Evolutionary conservation across 2,797 vertebrate species (phyloP).

Genomic region (Peromyscus melanophrys): DNA sequence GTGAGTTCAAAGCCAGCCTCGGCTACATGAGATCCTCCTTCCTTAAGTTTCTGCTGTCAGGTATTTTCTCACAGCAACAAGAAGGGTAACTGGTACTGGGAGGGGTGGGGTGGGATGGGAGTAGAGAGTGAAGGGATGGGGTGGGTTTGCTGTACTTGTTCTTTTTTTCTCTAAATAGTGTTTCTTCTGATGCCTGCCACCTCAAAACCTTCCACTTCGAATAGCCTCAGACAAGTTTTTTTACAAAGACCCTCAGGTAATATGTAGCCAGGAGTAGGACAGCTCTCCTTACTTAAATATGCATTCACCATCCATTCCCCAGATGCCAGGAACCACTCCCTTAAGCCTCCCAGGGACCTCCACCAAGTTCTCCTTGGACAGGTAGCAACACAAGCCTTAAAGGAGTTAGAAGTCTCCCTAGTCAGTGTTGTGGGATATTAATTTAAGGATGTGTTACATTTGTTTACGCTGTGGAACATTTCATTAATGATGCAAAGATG

Average conservation of each 20-base stretch:
- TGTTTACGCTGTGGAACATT: no score
- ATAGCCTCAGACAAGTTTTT: neutral
- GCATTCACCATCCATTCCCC: no score
- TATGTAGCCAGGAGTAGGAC: neutral
- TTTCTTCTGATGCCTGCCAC: neutral
- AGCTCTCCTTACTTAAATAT: neutral
- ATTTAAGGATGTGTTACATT: no score
- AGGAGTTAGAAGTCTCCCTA: neutral
- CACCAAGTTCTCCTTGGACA: neutral
- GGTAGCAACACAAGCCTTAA: neutral
- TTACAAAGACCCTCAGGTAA: neutral
- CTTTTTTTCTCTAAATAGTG: neutral
- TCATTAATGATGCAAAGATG: no score
- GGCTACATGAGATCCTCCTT: neutral
- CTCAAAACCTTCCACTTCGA: neutral
- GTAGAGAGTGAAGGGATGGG: neutral
- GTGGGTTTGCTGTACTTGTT: neutral
- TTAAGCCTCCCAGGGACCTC: no score
- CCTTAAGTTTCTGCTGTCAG: neutral
- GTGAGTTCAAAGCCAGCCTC: neutral
- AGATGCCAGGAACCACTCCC: neutral
- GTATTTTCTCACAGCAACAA: neutral
- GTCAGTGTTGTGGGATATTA: neutral
- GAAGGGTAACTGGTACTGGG: neutral
- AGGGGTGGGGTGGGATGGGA: no score